phyloP scores from a whole-genome alignment of 2,888 invertebrate species.

The Ormia ochracea region DNA sequence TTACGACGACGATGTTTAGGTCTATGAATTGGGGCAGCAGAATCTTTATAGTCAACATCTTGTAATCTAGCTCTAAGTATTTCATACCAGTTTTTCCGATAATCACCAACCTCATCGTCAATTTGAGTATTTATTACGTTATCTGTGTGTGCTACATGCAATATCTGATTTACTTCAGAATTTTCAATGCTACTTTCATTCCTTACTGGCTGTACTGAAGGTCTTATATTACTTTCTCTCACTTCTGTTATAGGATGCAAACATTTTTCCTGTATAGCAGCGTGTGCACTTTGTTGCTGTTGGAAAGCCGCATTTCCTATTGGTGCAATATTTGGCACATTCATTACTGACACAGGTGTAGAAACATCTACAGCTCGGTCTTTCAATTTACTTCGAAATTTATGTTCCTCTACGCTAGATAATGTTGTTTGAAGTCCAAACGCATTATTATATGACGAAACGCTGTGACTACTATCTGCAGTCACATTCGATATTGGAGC shows the following conservation, averaged over 20 bases:
- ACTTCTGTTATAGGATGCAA: constrained; percentile 19
- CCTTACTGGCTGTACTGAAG: background rate
- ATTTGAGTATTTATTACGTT: background rate
- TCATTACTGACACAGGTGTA: constrained; percentile 21
- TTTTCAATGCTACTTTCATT: background rate
- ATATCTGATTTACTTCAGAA: background rate
- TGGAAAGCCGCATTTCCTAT: background rate
- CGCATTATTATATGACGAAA: background rate
- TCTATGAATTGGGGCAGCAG: background rate
- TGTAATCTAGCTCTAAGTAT: constrained; percentile 52
- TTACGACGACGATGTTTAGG: constrained; percentile 10
- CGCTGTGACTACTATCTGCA: background rate
- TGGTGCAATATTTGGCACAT: background rate
- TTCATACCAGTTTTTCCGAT: constrained; percentile 64
- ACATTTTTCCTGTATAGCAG: background rate
- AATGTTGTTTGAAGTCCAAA: background rate
- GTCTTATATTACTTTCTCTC: constrained; percentile 20
- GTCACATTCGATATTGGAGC: background rate
- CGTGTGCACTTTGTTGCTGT: background rate
- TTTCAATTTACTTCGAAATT: constrained; percentile 16
- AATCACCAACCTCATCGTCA: constrained; percentile 28
- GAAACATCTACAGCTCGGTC: constrained; percentile 12
- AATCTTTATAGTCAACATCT: constrained; percentile 33
- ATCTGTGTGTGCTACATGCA: background rate
- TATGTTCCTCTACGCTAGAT: constrained; percentile 5